Base-by-base conservation (phyloP, 2,797 vertebrate species). In the Podarcis siculus region DNA sequence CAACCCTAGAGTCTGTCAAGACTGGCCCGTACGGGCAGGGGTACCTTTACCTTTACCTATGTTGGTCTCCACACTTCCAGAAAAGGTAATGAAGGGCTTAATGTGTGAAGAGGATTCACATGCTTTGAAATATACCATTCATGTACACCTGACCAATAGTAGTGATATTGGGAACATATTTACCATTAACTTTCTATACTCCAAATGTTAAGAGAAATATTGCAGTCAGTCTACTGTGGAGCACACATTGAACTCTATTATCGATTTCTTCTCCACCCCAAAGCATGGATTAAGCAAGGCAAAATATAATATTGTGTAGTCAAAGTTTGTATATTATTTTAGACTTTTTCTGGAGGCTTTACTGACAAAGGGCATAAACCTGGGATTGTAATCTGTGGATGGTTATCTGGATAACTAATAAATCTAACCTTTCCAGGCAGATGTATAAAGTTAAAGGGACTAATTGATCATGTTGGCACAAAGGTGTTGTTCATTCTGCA, bases 401-500 rank as follows among this genome's bases (percentile, higher is more conserved):
- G 94, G 93, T 90, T 96, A 91, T 93, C 94, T 88, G 92, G 91
- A 95, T 93, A 96, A 95, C 95, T 97, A 97, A 97, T 97, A 97
- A 97, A 97, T 97, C 95, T 97, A 97, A 97, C 97, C 96, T 97
- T 97, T 97, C 95, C 90, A 93, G 90, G 91, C 78, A 89, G 95
- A 96, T 89, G 37, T 95, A 95, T 94, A 94, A 95, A 96, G 96
- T 96, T 96, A 97, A 95, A 94, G 93, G 92, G 94, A 95, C 95
- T 97, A 97, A 97, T 97, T 97, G 97, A 97, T 97, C 97, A 97
- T 97, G 96, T 96, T 96, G 96, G 95, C 96, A 97, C 94, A 94
- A 95, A 97, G 95, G 95, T 97, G 96, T 92, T 97, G 95, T 95
- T 97, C 96, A 96, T 97, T 97, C 96, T 96, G 93, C 95, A 97